Percentiles rank a stretch among this genome's conserved stretches.
phyloP scores from a whole-genome alignment of 1,140 invertebrate species.

The Drosophila mauritiana region DNA sequence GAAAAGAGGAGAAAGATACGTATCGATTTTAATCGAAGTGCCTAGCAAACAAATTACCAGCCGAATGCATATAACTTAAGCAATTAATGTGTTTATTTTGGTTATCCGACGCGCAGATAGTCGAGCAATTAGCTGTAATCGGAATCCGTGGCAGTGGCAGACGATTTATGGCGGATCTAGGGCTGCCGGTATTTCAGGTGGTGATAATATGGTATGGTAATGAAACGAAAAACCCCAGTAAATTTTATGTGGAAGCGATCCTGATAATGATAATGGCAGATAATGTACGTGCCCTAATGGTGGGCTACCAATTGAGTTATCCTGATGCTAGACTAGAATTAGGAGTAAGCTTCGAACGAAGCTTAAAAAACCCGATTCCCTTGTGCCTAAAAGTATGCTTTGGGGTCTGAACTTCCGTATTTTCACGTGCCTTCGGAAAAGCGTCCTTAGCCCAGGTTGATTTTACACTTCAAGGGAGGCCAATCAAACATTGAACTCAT shows the following conservation, averaged over 20 bases:
- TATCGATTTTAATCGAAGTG: constrained; percentile 20
- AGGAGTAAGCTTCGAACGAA: too few relatives aligned
- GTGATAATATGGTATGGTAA: constrained; percentile 1
- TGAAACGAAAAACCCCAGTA: constrained; percentile 10
- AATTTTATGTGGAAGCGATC: not conserved
- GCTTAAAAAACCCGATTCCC: too few relatives aligned
- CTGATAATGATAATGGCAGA: constrained; percentile 11
- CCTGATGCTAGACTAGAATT: not conserved
- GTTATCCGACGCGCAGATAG: constrained; percentile 38
- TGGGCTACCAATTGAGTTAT: not conserved
- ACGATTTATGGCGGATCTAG: constrained; percentile 31
- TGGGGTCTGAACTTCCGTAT: not conserved
- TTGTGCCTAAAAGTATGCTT: constrained; percentile 10
- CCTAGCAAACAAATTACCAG: constrained; percentile 40
- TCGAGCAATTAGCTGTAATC: constrained; percentile 44
- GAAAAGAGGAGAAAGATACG: not conserved
- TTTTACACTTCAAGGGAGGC: constrained; percentile 48
- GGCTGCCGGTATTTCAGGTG: constrained; percentile 1
- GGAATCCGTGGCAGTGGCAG: constrained; percentile 30
- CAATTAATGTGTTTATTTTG: constrained; percentile 51
- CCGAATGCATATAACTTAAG: constrained; percentile 33
- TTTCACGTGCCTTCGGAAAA: not conserved
- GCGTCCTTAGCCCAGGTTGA: constrained; percentile 16
- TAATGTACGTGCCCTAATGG: constrained; percentile 1
- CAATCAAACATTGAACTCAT: constrained; percentile 62